Base-by-base conservation (phyloP, 2,113 vertebrate species). In the Geococcyx californianus region DNA sequence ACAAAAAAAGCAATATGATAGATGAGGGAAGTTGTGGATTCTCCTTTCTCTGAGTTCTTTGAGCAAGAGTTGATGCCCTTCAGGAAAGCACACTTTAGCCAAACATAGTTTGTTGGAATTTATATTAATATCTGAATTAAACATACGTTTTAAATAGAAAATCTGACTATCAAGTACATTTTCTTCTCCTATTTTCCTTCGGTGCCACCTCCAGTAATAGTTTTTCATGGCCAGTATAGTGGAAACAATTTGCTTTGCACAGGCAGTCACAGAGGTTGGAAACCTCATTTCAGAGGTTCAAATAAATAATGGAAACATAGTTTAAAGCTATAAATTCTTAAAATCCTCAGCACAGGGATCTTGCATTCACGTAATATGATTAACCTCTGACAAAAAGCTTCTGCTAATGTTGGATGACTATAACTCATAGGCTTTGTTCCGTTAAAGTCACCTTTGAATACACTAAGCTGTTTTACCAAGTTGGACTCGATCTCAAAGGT, bases 171-270 rank as follows among this genome's bases (percentile, higher is more conserved):
- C 7, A 77, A 52, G 9, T 51, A 34, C 33, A 55, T 6, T 7
- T 74, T 31, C 86, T 2, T 7, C 23, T 73, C 9, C 6, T 47
- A 52, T 86, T 93, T 72, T 4, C 12, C 25, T 44, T 40, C 3
- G 4, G 7, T 68, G 18, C 3, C n/a, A 9, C 7, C 5, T 7
- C 6, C 52, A 44, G 38, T 33, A 51, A 54, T 0, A 3, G 31
- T 84, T 87, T 90, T 13, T 87, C 21, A 25, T 59, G 12, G 23
- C 17, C 26, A 36, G 52, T 54, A 67, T 11, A 59, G 25, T 64
- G 16, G 34, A 75, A 81, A 78, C 25, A 75, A 29, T 66, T 60
- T 45, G 21, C 2, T 29, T 69, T 81, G 16, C 52, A 7, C 9
- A 5, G 45, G 13, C 12, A 38, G 19, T 73, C 45, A 66, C 2